Evolutionary conservation across 2,888 invertebrate genomes (phyloP), one percentile per base, ranked within the genome.

Genomic region (Esperia sulphurella): DNA sequence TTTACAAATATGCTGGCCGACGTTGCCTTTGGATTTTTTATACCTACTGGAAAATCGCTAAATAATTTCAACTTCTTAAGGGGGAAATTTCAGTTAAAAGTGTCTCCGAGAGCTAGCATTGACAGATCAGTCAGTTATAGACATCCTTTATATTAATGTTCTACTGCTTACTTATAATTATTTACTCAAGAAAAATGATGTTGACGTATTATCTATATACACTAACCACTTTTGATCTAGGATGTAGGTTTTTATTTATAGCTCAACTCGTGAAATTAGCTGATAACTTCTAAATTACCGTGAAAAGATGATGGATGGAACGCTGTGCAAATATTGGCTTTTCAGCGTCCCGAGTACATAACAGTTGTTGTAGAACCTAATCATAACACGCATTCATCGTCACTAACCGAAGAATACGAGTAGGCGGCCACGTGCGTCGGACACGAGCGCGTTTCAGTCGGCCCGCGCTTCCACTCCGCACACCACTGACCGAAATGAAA

Each of bases 401-500:
- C 8, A 39, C 8, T 14, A 5, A 5, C 39, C 33, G 33, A 2
- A 5, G 21, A 4, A 2, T 6, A 33, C 33, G 33, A 33, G 33
- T 33, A 33, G 33, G 21, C 39, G 14, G 7, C 8, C 38, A 14
- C 14, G 42, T 31, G 31, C 42, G 6, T 14, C 42, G 42, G 1
- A 52, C 64, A 54, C 61, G 59, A 65, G 65, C 61, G 21, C 21
- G 21, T 35, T 8, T 68, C 69, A 69, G 66, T 67, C 64, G 59
- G 52, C 55, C 58, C 63, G 52, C 63, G 54, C 46, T 48, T 59
- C 68, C 58, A 62, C 67, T 61, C 63, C 67, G 61, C 61, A 61
- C 63, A 56, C 57, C 57, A 60, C 70, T 61, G 61, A 55, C 60
- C 61, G 61, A 59, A 59, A 56, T 49, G 45, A 52, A 62, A 49